Evolutionary conservation across 2,113 vertebrate species (phyloP).

Genomic region (Hypomesus transpacificus): DNA sequence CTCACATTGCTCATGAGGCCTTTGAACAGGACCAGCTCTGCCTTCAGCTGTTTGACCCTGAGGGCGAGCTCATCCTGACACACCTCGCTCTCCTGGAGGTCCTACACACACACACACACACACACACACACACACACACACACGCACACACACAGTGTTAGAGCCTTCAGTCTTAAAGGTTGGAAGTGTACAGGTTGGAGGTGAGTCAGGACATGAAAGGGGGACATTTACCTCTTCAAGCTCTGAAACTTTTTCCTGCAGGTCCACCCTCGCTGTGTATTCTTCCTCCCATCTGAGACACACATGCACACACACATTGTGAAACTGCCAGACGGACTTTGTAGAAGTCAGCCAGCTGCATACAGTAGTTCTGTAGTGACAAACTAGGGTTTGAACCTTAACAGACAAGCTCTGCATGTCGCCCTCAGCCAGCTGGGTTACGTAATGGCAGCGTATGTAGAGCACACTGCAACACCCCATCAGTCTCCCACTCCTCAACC

Average conservation of each 20-base stretch:
- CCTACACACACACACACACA: conserved; percentile 64
- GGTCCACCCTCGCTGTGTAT: conserved; percentile 61
- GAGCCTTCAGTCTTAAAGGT: not conserved
- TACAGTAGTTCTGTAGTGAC: too few relatives aligned
- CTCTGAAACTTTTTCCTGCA: conserved; percentile 66
- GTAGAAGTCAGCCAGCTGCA: too few relatives aligned
- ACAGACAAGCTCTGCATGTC: too few relatives aligned
- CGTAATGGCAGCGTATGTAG: not conserved
- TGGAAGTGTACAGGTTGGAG: not conserved
- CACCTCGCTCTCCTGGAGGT: conserved; percentile 89
- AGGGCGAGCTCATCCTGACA: conserved; percentile 87
- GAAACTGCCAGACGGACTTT: not conserved
- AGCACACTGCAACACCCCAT: not conserved
- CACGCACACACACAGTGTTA: not conserved
- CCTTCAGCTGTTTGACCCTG: conserved; percentile 88
- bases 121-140: conserved; percentile 17
- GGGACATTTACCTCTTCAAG: conserved; percentile 61
- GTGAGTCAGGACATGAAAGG: not conserved
- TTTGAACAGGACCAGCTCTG: conserved; percentile 91
- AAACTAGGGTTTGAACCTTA: not conserved
- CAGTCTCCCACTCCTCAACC: not conserved
- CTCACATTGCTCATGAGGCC: conserved; percentile 94
- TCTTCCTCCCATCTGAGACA: conserved; percentile 68
- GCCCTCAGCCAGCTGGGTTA: not conserved
- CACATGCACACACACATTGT: conserved; percentile 8